phyloP scores from a whole-genome alignment of 2,888 invertebrate genomes.

The Pseudococcus viburni region DNA sequence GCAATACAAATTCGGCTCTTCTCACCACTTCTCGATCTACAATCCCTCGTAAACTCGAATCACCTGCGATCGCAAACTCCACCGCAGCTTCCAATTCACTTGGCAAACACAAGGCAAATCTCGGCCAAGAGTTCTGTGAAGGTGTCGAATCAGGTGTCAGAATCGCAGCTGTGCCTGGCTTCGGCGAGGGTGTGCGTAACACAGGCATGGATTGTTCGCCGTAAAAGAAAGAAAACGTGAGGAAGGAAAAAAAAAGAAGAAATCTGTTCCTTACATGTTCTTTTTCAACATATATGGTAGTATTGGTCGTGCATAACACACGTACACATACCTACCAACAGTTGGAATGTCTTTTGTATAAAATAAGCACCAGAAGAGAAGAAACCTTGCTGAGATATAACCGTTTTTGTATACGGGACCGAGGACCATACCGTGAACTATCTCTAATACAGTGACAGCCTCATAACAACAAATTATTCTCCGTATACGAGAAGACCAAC shows the following conservation, averaged over 20 bases:
- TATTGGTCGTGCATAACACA: neutral
- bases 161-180: slow-evolving; percentile 47
- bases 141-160: slow-evolving; percentile 61
- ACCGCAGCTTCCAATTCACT: slow-evolving; percentile 9
- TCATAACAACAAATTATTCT: slow-evolving; percentile 63
- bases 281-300: neutral
- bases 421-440: slow-evolving; percentile 10
- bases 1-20: neutral
- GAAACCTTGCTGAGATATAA: slow-evolving; percentile 60
- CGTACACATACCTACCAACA: neutral
- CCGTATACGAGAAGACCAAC: neutral
- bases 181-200: slow-evolving; percentile 46
- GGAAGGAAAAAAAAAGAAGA: neutral
- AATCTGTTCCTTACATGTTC: neutral
- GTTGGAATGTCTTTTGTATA: slow-evolving; percentile 62
- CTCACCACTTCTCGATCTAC: neutral
- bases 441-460: slow-evolving; percentile 52
- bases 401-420: slow-evolving; percentile 40
- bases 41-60: neutral
- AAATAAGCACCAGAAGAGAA: neutral
- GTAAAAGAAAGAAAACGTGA: neutral
- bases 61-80: neutral
- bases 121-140: neutral
- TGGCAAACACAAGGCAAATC: slow-evolving; percentile 10
- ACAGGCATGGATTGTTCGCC: neutral